These are phyloP conservation scores for Heliconius aoede DNA, from an alignment of 2,888 invertebrate genomes.

Conservation along the genomic window DNA sequence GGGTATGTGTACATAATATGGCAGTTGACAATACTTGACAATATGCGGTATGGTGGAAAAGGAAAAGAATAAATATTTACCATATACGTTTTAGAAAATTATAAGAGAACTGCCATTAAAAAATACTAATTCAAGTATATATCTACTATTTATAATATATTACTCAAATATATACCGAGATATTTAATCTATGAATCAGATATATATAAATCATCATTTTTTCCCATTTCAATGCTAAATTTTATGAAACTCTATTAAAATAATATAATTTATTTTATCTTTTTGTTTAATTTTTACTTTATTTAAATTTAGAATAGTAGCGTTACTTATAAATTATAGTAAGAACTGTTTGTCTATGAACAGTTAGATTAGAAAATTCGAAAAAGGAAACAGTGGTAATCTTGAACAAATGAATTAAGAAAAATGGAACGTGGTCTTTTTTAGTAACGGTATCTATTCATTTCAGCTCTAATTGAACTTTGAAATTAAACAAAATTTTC, in stretches of 20 bases:
- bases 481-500: too few species aligned
- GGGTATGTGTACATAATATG: too few species aligned
- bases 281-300: not conserved
- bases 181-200: too few species aligned
- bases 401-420: not conserved
- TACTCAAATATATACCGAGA: too few species aligned
- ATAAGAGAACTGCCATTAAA: too few species aligned
- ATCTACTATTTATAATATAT: too few species aligned
- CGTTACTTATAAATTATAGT: not conserved
- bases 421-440: not conserved
- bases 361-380: not conserved
- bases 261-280: not conserved
- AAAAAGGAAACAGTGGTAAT: not conserved
- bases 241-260: not conserved
- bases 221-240: not conserved
- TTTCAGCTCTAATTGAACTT: not conserved
- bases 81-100: too few species aligned
- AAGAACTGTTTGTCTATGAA: not conserved
- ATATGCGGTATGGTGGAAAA: too few species aligned
- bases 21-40: too few species aligned
- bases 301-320: not conserved
- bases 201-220: too few species aligned
- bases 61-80: too few species aligned
- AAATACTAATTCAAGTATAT: too few species aligned
- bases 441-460: not conserved